Conservation (phyloP, 2,888 invertebrate genomes). For the Limnephilus auricula region DNA sequence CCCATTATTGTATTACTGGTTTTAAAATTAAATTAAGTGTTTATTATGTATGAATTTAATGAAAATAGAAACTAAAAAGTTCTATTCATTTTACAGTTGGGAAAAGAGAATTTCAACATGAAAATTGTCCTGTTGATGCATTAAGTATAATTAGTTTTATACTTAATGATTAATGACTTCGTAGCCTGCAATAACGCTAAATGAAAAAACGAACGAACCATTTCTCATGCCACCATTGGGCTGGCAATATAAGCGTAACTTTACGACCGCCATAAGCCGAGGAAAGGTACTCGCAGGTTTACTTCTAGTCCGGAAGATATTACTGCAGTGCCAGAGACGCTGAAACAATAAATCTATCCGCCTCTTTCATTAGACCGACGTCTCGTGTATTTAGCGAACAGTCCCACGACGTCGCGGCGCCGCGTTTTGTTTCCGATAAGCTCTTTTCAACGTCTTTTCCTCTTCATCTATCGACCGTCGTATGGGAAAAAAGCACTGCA, state of each 20-base stretch:
- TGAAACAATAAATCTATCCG: constrained; percentile 36
- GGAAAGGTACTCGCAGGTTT: constrained; percentile 12
- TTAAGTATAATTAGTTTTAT: not conserved
- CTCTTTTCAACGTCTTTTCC: not conserved
- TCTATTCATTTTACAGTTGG: not conserved
- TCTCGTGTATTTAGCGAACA: constrained; percentile 36
- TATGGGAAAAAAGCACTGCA: not conserved
- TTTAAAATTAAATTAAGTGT: not conserved
- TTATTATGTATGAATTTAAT: not conserved
- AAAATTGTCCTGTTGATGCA: not conserved
- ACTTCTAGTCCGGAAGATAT: not conserved
- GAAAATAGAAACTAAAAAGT: not conserved
- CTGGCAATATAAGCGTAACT: constrained; percentile 25
- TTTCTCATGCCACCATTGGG: constrained; percentile 25
- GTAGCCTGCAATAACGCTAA: constrained; percentile 14
- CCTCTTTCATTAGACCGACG: constrained; percentile 39
- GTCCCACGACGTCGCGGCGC: constrained; percentile 36
- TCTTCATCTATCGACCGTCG: not conserved
- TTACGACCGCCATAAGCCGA: constrained; percentile 31
- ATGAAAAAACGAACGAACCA: constrained; percentile 36
- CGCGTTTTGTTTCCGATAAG: not conserved
- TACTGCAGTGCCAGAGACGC: constrained; percentile 18
- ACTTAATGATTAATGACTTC: constrained; percentile 13
- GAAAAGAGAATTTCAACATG: not conserved
- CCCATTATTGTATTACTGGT: too few relatives aligned